A percentile compares a stretch with the other conserved stretches of the same genome.
These are phyloP conservation scores for Chaenocephalus aceratus DNA, from an alignment of 2,113 vertebrate species.

Conservation along the genomic window DNA sequence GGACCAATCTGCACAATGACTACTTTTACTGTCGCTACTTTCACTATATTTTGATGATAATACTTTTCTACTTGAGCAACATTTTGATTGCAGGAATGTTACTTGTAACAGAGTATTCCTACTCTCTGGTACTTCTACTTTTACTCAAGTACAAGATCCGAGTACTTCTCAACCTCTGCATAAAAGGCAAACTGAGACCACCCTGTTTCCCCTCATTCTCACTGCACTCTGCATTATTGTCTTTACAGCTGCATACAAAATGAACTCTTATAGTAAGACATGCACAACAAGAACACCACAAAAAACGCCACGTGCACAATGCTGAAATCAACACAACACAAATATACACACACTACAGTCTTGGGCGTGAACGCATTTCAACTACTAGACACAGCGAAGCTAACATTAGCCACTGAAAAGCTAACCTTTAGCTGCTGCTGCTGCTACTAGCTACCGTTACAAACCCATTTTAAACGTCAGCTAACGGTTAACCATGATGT, in stretches of 20 bases:
- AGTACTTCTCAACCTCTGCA: no score
- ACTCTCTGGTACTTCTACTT: no score
- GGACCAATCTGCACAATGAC: no score
- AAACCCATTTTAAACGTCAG: constrained; percentile 23
- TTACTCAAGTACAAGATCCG: no score
- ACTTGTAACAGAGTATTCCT: no score
- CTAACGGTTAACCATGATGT: not conserved
- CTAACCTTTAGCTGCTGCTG: constrained; percentile 56
- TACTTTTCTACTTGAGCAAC: no score
- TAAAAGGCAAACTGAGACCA: constrained; percentile 30
- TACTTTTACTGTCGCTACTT: no score
- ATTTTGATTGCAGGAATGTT: no score
- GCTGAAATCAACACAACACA: constrained; percentile 60
- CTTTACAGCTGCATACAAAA: not conserved
- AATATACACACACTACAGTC: constrained; percentile 22
- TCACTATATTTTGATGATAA: no score
- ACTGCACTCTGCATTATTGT: not conserved
- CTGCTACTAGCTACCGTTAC: constrained; percentile 28
- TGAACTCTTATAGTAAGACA: not conserved
- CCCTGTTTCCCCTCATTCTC: constrained; percentile 21
- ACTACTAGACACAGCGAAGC: constrained; percentile 41
- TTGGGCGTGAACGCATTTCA: constrained; percentile 71
- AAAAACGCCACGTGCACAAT: constrained; percentile 71
- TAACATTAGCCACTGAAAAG: constrained; percentile 52
- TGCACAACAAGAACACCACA: not conserved